These are phyloP conservation scores for Andrena bucephala DNA, from an alignment of 2,888 invertebrate genomes.

Conservation along the genomic window DNA sequence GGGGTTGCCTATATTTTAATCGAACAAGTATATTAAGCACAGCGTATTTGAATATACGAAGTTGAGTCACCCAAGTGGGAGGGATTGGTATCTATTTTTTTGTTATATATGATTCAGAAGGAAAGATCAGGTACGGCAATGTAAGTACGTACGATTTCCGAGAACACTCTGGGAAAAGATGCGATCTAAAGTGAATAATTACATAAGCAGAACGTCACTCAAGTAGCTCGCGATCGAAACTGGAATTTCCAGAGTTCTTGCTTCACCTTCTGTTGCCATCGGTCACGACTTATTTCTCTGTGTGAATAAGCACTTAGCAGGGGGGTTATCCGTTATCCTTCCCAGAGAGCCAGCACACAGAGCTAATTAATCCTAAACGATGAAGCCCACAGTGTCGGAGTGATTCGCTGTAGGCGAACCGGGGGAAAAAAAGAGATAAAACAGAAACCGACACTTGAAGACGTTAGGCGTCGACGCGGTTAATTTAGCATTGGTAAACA, in stretches of 20 bases:
- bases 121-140: too few species aligned
- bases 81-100: too few species aligned
- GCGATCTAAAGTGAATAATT: conserved; percentile 9
- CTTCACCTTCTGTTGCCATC: not conserved
- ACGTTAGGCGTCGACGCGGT: not conserved
- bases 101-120: too few species aligned
- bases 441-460: not conserved
- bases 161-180: not conserved
- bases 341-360: not conserved
- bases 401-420: not conserved
- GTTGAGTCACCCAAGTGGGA: too few species aligned
- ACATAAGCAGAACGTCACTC: conserved; percentile 1
- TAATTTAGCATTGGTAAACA: not conserved
- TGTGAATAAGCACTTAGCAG: not conserved
- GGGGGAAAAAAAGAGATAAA: not conserved
- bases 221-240: not conserved
- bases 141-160: not conserved
- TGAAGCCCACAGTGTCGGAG: not conserved
- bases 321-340: not conserved
- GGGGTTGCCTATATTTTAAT: too few species aligned
- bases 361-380: not conserved
- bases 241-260: conserved; percentile 1
- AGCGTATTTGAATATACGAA: too few species aligned
- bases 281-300: not conserved
- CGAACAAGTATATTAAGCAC: too few species aligned